phyloP scores from a whole-genome alignment of 2,797 vertebrate genomes.

The Darevskia nairensis region DNA sequence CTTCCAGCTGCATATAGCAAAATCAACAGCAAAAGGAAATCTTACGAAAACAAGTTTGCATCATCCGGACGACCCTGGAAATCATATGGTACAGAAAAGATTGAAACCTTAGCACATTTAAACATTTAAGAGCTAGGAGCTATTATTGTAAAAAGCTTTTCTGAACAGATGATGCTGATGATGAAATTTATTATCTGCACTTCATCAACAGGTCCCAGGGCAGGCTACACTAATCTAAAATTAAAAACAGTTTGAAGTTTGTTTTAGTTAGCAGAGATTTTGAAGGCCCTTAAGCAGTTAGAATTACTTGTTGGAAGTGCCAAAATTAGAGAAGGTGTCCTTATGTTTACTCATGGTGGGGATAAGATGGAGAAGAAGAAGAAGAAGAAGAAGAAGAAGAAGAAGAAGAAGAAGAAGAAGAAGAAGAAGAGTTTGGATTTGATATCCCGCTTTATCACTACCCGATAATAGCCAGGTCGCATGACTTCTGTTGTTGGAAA shows the following conservation, averaged over 20 bases:
- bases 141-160: neutral
- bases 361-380: too few species aligned
- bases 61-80: neutral
- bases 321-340: too few species aligned
- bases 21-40: neutral
- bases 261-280: neutral
- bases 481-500: neutral
- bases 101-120: neutral
- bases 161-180: neutral
- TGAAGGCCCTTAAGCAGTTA: neutral
- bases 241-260: neutral
- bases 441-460: too few species aligned
- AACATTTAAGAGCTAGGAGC: neutral
- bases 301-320: too few species aligned
- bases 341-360: too few species aligned
- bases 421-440: too few species aligned
- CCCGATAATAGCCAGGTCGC: too few species aligned
- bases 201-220: too few species aligned
- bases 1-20: constrained; percentile 26
- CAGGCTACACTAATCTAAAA: too few species aligned
- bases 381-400: too few species aligned
- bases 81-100: neutral
- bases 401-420: too few species aligned
- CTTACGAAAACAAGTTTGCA: neutral
- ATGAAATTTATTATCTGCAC: too few species aligned